Evolutionary conservation across 2,888 invertebrate species (phyloP), one percentile per base, ranked within the genome.

Genomic region (Temnothorax unifasciatus): DNA sequence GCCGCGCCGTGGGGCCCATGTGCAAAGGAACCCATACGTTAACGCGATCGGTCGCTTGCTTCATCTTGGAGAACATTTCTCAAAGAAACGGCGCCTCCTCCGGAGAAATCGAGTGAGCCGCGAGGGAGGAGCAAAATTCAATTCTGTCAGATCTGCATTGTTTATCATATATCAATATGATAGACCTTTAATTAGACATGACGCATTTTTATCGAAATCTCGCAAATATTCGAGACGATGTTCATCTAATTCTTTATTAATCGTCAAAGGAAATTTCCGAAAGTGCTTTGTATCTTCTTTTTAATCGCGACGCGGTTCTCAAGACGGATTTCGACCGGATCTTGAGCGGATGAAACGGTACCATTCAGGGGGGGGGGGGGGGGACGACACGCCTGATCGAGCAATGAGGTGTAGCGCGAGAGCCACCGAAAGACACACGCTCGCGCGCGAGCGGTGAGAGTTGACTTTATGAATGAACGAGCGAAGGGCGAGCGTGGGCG

Each of bases 401-500:
- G 64, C 71, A 66, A 69, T 52, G 77, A 81, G 85, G 85, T 88
- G 82, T 74, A 88, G 86, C 82, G 82, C 85, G 75, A 83, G 82
- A 87, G 89, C 85, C 82, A 84, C 82, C 84, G 87, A 89, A 85
- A 89, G 89, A 86, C 84, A 84, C 85, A 84, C 85, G 25, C 66
- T 85, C 38, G 83, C 57, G 66, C 87, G 85, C 84, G 77, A 29
- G 82, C 87, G 89, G 89, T 87, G 88, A 90, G 90, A 90, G 90
- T 88, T 90, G 93, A 92, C 90, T 92, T 93, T 91, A 91, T 91
- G 92, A 90, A 88, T 87, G 92, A 91, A 74, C 59, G 83, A 73
- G 86, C 89, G 92, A 92, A 92, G 91, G 92, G 92, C 93, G 92
- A 91, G 92, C 91, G 94, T 93, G 92, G 93, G 92, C 92, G 75